A percentile compares a stretch with the other conserved stretches of the same genome.
Evolutionary conservation across 2,888 invertebrate species (phyloP).

Genomic region (Euzetes globulus): DNA sequence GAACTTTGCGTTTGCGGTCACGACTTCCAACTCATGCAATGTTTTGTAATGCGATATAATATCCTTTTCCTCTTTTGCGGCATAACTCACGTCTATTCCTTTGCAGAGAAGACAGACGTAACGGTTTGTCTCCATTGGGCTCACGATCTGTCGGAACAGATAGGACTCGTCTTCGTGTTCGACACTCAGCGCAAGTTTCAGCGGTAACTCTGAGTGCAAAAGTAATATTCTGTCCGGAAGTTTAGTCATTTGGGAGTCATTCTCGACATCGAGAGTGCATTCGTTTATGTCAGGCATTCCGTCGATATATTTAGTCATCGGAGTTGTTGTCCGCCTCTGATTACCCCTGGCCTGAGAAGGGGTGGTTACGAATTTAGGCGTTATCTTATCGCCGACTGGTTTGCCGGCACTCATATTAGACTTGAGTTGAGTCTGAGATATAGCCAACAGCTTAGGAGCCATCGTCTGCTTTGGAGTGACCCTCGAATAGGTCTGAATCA

Average conservation of each 20-base stretch:
- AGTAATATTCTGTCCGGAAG: constrained; percentile 37
- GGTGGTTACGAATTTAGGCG: constrained; percentile 13
- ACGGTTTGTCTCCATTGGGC: constrained; percentile 39
- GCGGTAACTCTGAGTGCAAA: constrained; percentile 37
- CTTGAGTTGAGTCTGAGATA: constrained; percentile 21
- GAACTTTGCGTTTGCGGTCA: constrained; percentile 42
- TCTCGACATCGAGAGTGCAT: constrained; percentile 28
- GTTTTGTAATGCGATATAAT: constrained; percentile 42
- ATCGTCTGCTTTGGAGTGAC: constrained; percentile 12
- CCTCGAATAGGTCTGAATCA: neutral
- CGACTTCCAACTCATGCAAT: constrained; percentile 42
- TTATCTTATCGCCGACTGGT: constrained; percentile 15
- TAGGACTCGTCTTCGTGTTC: constrained; percentile 31
- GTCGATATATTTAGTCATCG: constrained; percentile 35
- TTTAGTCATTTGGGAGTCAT: constrained; percentile 30
- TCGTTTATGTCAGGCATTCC: constrained; percentile 35
- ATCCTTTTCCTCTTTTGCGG: constrained; percentile 40
- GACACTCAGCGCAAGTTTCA: constrained; percentile 27
- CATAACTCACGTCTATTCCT: constrained; percentile 34
- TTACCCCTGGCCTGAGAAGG: neutral
- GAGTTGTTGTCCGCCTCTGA: constrained; percentile 21
- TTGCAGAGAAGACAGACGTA: constrained; percentile 41
- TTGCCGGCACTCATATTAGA: neutral
- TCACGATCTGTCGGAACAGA: constrained; percentile 40
- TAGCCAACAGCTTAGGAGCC: neutral